phyloP scores from a whole-genome alignment of 2,113 vertebrate genomes.

The Smithornis capensis region DNA sequence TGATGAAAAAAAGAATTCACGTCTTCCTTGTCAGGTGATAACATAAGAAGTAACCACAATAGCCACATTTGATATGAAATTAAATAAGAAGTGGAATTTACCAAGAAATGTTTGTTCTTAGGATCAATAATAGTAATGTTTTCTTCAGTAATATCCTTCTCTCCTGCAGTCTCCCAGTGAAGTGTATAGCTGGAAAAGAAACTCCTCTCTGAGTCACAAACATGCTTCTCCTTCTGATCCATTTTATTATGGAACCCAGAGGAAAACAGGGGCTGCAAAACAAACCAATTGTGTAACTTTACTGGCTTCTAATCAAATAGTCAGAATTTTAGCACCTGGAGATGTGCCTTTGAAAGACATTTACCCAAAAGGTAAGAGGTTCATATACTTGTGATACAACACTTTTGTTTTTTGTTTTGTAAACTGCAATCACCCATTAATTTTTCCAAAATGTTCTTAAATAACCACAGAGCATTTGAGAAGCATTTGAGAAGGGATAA shows the following conservation, averaged over 20 bases:
- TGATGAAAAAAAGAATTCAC: not conserved
- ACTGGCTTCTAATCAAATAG: conserved; percentile 86
- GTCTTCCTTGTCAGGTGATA: not conserved
- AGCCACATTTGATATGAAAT: not conserved
- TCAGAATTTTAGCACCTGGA: conserved; percentile 83
- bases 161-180: conserved; percentile 87
- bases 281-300: conserved; percentile 85
- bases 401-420: conserved; percentile 16
- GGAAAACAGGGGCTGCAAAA: conserved; percentile 70
- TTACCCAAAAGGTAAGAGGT: conserved; percentile 88
- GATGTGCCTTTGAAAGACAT: conserved; percentile 90
- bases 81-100: not conserved
- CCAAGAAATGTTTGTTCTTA: not conserved
- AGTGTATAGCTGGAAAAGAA: conserved; percentile 90
- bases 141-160: not conserved
- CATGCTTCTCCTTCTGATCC: conserved; percentile 55
- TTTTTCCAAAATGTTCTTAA: not conserved
- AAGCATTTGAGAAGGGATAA: not conserved
- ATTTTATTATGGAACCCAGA: conserved; percentile 76
- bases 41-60: not conserved
- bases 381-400: not conserved
- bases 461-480: not conserved
- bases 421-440: not conserved
- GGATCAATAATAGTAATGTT: not conserved
- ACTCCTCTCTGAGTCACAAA: conserved; percentile 67